Conservation (phyloP, 2,113 vertebrate genomes). For the Rousettus leschenaultii region DNA sequence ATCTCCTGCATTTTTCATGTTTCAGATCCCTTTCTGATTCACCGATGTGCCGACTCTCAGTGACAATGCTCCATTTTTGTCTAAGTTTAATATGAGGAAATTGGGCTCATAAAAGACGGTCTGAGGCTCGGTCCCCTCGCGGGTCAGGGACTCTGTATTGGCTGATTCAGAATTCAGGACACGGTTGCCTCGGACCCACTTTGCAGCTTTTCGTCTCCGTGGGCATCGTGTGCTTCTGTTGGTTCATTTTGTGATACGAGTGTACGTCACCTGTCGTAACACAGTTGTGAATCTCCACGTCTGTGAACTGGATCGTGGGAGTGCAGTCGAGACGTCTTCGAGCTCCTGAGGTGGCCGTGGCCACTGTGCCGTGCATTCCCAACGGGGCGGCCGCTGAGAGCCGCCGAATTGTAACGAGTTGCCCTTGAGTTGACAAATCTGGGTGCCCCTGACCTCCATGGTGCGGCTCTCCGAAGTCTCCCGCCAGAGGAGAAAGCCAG, state of each 20-base stretch:
- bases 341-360: rapidly evolving
- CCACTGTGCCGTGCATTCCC: too few species aligned
- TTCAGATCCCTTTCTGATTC: constrained; percentile 3
- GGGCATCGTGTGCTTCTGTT: background rate
- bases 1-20: background rate
- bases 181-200: background rate
- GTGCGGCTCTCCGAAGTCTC: background rate
- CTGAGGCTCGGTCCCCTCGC: rapidly evolving
- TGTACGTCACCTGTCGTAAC: rapidly evolving
- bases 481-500: background rate
- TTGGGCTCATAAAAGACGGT: background rate
- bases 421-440: too few species aligned
- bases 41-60: background rate
- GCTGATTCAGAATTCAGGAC: background rate
- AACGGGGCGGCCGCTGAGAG: rapidly evolving
- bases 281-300: background rate
- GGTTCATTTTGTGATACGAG: background rate
- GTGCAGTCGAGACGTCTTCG: background rate
- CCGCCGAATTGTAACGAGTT: background rate
- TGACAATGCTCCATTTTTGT: background rate
- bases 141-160: background rate
- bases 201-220: background rate
- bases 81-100: constrained; percentile 17
- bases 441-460: background rate
- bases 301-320: rapidly evolving